These are phyloP conservation scores for Hymenopus coronatus DNA, from an alignment of 2,888 invertebrate species.

Conservation along the genomic window DNA sequence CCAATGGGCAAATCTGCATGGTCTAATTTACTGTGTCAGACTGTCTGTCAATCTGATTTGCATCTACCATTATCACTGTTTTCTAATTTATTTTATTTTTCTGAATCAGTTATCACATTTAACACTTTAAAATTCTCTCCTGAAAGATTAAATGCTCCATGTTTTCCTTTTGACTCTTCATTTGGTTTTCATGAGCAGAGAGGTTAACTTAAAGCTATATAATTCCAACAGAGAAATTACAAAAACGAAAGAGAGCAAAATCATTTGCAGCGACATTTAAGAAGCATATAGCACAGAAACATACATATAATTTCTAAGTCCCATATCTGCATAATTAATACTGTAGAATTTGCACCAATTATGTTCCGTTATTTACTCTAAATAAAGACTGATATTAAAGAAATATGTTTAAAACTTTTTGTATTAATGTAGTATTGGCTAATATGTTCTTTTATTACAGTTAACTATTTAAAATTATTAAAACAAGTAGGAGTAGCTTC, in stretches of 20 bases:
- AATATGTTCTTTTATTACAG: not conserved
- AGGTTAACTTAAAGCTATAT: not conserved
- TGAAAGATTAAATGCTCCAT: no score
- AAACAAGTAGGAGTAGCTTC: no score
- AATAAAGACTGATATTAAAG: not conserved
- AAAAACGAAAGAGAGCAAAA: not conserved
- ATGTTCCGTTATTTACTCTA: not conserved
- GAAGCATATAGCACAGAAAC: not conserved
- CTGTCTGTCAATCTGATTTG: no score
- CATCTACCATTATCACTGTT: no score
- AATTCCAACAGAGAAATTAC: not conserved
- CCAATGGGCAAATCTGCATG: no score
- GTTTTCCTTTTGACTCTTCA: not conserved
- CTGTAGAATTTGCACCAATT: not conserved
- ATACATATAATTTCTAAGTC: not conserved
- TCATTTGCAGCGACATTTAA: not conserved
- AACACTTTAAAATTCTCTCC: no score
- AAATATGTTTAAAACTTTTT: not conserved
- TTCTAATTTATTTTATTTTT: no score
- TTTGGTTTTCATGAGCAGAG: not conserved
- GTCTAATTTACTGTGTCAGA: no score
- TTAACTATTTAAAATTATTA: not conserved
- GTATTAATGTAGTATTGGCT: not conserved
- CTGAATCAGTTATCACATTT: no score
- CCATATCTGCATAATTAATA: not conserved